These are phyloP conservation scores for Notoglanidium macrostoma DNA, from an alignment of 2,797 vertebrate genomes.

Conservation along the genomic window DNA sequence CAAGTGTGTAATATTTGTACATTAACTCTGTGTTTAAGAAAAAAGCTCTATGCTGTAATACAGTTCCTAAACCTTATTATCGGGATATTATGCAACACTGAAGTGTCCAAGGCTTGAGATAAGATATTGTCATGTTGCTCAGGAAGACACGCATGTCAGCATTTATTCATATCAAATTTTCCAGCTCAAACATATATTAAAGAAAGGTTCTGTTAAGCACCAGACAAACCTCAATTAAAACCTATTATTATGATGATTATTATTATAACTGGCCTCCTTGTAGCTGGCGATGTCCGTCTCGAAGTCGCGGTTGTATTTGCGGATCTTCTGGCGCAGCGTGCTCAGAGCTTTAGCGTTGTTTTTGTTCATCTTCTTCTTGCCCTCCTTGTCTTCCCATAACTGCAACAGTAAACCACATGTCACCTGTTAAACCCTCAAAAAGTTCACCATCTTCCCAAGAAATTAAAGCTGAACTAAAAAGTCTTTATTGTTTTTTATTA, in stretches of 20 bases:
- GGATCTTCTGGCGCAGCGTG: conserved; percentile 91
- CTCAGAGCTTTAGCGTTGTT: conserved; percentile 92
- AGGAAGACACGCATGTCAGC: too few relatives aligned
- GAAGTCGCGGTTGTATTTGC: conserved; percentile 91
- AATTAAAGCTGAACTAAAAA: background rate
- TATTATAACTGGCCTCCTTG: conserved; percentile 77
- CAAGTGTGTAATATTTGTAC: background rate
- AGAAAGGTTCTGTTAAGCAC: background rate
- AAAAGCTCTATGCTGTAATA: background rate
- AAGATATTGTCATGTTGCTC: background rate
- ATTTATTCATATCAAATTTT: background rate
- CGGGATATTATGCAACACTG: background rate
- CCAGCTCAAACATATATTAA: background rate
- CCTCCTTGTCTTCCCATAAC: conserved; percentile 94
- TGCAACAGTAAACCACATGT: conserved; percentile 50
- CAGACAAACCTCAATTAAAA: background rate
- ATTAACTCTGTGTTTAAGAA: background rate
- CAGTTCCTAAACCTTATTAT: background rate
- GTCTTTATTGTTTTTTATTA: background rate
- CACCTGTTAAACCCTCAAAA: background rate
- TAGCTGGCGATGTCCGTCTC: conserved; percentile 82
- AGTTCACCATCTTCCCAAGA: background rate
- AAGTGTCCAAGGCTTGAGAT: background rate
- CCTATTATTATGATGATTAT: background rate
- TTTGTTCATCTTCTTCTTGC: conserved; percentile 95